Evolutionary conservation across 2,113 vertebrate species (phyloP).

Genomic region (Zapornia atra): DNA sequence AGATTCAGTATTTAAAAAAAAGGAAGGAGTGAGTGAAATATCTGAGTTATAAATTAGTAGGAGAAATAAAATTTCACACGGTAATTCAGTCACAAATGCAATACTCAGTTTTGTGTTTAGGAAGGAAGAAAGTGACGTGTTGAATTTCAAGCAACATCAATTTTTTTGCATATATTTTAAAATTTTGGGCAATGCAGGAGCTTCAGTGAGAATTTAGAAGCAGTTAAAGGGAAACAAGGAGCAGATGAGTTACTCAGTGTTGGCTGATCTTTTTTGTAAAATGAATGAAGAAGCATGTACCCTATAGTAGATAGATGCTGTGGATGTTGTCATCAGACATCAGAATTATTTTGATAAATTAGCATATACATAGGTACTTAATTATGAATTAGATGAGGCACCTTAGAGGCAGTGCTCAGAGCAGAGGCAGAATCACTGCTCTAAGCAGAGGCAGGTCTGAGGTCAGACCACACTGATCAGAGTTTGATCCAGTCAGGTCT

Average conservation of each 20-base stretch:
- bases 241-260: not conserved
- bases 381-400: no score
- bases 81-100: not conserved
- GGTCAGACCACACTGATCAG: not conserved
- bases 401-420: no score
- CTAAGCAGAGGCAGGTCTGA: not conserved
- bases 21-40: not conserved
- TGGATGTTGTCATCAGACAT: not conserved
- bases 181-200: not conserved
- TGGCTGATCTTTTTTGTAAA: not conserved
- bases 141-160: not conserved
- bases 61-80: not conserved
- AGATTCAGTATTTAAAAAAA: not conserved
- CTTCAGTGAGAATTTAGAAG: not conserved
- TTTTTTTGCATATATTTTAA: not conserved
- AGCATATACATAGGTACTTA: not conserved
- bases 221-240: not conserved
- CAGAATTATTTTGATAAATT: not conserved
- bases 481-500: not conserved
- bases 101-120: not conserved
- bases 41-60: not conserved
- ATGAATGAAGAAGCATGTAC: not conserved
- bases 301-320: not conserved
- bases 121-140: not conserved
- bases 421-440: not conserved